Percentiles rank a stretch among this genome's conserved stretches.
Evolutionary conservation across 2,797 vertebrate species (phyloP).

Genomic region (Phoxinus dragarum): DNA sequence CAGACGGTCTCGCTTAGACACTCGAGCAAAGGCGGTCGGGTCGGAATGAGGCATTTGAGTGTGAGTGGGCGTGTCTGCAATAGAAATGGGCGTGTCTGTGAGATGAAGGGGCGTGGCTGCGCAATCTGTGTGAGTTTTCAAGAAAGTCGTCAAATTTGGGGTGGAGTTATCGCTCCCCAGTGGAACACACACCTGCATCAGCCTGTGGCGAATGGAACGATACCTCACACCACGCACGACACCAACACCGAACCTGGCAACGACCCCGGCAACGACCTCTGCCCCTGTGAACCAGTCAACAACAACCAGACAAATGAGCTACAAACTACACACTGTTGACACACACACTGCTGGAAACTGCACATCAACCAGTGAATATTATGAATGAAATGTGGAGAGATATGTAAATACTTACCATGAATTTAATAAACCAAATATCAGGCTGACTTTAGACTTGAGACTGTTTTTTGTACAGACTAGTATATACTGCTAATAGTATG

Average conservation of each 20-base stretch:
- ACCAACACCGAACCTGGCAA: constrained; percentile 24
- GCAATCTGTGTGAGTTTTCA: constrained; percentile 51
- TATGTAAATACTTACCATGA: neutral
- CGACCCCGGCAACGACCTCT: constrained; percentile 14
- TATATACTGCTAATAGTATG: neutral
- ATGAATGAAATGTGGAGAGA: neutral
- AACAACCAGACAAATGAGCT: constrained; percentile 45
- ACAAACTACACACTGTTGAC: constrained; percentile 53
- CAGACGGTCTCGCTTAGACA: constrained; percentile 42
- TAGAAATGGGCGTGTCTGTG: constrained; percentile 14
- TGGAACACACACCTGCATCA: constrained; percentile 51
- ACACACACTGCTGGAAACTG: constrained; percentile 15
- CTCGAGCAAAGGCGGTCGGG: neutral
- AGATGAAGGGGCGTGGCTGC: constrained; percentile 47
- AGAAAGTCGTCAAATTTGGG: constrained; percentile 33
- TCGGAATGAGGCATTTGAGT: neutral
- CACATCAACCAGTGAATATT: neutral
- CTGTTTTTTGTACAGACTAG: neutral
- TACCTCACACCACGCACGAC: constrained; percentile 7
- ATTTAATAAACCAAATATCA: constrained; percentile 2
- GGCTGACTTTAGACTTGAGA: neutral
- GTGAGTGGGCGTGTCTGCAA: neutral
- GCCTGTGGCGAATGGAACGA: constrained; percentile 10
- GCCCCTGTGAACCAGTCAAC: constrained; percentile 13
- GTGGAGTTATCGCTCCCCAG: constrained; percentile 48